phyloP scores from a whole-genome alignment of 2,888 invertebrate species.

The Fissipunctia ypsillon region DNA sequence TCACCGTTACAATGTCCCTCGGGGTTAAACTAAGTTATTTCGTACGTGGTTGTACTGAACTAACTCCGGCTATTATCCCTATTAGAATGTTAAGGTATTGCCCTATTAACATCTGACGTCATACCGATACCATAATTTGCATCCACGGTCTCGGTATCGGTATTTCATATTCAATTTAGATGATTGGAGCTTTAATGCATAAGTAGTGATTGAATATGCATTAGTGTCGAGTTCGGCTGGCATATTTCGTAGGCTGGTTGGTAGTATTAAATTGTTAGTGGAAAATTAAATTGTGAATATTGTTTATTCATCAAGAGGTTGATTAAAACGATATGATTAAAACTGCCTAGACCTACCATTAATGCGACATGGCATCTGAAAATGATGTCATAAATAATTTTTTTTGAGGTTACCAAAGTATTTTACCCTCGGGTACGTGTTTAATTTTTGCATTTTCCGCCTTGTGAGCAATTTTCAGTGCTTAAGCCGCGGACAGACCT shows the following conservation, averaged over 20 bases:
- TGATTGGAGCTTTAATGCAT: conserved; percentile 43
- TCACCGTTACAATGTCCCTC: conserved; percentile 40
- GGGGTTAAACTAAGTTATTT: conserved; percentile 44
- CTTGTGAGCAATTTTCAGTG: conserved; percentile 42
- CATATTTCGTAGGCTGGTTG: conserved; percentile 6
- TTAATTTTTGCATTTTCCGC: conserved; percentile 51
- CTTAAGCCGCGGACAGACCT: conserved; percentile 45
- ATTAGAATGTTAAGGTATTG: conserved; percentile 36
- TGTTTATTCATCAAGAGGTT: no score
- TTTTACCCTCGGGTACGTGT: conserved; percentile 28
- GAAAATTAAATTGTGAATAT: neutral
- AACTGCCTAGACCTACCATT: no score
- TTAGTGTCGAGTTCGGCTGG: conserved; percentile 28
- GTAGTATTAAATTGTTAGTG: neutral
- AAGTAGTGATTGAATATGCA: conserved; percentile 53
- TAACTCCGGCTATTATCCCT: conserved; percentile 40
- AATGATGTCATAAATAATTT: no score
- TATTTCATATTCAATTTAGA: conserved; percentile 55
- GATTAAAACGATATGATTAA: no score
- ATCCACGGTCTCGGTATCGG: conserved; percentile 35
- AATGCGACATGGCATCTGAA: no score
- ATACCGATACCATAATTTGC: conserved; percentile 50
- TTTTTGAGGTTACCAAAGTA: no score
- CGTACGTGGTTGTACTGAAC: conserved; percentile 30
- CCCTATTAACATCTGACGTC: conserved; percentile 46